These are phyloP conservation scores for Arrhamphus sclerolepis DNA, from an alignment of 2,797 vertebrate genomes.

Conservation along the genomic window DNA sequence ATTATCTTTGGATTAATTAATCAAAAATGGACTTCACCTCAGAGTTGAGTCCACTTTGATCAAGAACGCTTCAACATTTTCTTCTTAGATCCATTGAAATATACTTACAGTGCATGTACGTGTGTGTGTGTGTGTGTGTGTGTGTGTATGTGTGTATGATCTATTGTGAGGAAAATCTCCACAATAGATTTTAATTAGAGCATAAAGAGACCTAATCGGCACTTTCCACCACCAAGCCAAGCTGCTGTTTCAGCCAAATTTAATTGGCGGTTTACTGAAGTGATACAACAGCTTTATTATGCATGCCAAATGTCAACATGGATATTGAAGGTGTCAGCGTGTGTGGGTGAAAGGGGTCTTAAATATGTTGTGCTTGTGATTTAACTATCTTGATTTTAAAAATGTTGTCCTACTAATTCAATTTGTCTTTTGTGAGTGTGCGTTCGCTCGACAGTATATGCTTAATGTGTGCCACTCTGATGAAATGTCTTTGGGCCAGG, in stretches of 20 bases:
- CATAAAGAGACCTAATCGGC: conserved; percentile 76
- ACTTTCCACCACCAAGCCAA: conserved; percentile 65
- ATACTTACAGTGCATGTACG: neutral
- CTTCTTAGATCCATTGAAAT: conserved; percentile 18
- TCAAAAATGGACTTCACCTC: neutral
- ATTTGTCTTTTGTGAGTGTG: conserved; percentile 47
- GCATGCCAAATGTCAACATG: conserved; percentile 75
- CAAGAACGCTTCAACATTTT: neutral
- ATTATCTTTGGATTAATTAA: neutral
- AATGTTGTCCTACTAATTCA: conserved; percentile 46
- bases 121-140: conserved; percentile 1
- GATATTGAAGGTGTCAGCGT: conserved; percentile 55
- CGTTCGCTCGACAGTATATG: conserved; percentile 17
- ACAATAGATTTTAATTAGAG: conserved; percentile 79
- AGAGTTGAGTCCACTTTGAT: neutral
- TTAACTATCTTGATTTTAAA: conserved; percentile 52
- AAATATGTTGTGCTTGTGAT: conserved; percentile 62
- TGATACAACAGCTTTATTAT: conserved; percentile 80
- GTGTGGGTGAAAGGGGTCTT: conserved; percentile 42
- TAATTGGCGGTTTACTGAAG: conserved; percentile 79
- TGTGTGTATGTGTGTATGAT: conserved; percentile 25
- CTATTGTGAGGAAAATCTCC: conserved; percentile 45
- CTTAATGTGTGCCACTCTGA: conserved; percentile 30
- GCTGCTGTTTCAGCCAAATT: conserved; percentile 80
- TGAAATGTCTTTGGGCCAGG: conserved; percentile 51